Evolutionary conservation across 2,797 vertebrate species (phyloP).

Genomic region (Sebastes iracundus): DNA sequence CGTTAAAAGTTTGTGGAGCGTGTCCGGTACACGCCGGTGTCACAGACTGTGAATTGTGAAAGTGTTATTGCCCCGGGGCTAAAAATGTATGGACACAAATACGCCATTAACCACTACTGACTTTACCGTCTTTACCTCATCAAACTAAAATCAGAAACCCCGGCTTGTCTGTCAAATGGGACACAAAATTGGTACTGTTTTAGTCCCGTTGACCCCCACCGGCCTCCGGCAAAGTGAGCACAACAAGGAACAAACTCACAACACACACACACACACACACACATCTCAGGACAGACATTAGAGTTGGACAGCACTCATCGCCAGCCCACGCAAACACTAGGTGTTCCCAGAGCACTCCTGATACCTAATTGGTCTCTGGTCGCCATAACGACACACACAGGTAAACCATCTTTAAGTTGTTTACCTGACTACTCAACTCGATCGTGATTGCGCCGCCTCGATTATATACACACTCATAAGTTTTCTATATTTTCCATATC

Average conservation of each 20-base stretch:
- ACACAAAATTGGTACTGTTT: conserved; percentile 30
- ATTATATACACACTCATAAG: conserved; percentile 41
- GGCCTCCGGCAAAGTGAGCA: not conserved
- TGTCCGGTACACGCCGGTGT: conserved; percentile 26
- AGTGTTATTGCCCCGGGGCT: not conserved
- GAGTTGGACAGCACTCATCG: conserved; percentile 27
- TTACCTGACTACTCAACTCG: conserved; percentile 53
- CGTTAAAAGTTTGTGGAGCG: conserved; percentile 17
- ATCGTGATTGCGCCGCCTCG: conserved; percentile 29
- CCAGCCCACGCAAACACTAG: conserved; percentile 46
- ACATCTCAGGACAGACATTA: conserved; percentile 19
- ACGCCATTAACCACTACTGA: conserved; percentile 31
- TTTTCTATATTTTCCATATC: conserved; percentile 69
- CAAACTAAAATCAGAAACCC: conserved; percentile 35
- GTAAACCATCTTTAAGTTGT: conserved; percentile 57
- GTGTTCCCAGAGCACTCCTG: conserved; percentile 28
- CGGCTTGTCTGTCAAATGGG: conserved; percentile 16
- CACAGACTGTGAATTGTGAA: conserved; percentile 45
- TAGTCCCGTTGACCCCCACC: not conserved
- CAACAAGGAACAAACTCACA: conserved; percentile 1
- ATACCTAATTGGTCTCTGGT: conserved; percentile 40
- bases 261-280: not conserved
- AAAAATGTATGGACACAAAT: conserved; percentile 53
- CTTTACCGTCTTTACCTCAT: conserved; percentile 37
- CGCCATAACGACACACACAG: conserved; percentile 39